Evolutionary conservation across 23 tunicate species (phyloP).

Genomic region (Trididemnum clinides): DNA sequence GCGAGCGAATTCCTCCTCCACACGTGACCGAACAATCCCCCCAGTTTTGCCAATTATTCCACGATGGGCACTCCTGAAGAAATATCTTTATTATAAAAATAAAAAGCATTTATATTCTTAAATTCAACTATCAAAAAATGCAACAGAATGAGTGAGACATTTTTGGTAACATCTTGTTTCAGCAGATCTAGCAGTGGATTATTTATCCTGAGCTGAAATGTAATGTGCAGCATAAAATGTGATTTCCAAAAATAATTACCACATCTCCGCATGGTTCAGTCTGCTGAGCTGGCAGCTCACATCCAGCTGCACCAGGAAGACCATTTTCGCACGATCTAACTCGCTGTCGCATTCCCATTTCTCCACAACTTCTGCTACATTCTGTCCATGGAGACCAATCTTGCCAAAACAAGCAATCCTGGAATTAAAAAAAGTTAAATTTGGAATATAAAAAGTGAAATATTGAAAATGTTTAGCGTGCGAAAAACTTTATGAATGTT

Average conservation of each 20-base stretch:
- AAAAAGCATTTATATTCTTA: too few species aligned
- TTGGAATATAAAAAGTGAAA: too few species aligned
- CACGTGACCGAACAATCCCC: constrained; percentile 42
- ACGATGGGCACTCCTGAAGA: constrained; percentile 28
- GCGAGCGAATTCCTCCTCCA: constrained; percentile 38
- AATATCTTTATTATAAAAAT: too few species aligned
- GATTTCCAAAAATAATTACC: constrained; percentile 26
- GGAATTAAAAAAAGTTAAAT: background rate
- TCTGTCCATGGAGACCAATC: constrained; percentile 67
- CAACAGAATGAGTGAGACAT: too few species aligned
- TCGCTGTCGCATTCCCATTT: constrained; percentile 8
- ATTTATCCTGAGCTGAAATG: too few species aligned
- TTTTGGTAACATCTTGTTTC: too few species aligned
- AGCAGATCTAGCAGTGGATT: too few species aligned
- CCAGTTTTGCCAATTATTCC: constrained; percentile 46
- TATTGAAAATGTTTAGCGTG: too few species aligned
- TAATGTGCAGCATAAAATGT: background rate
- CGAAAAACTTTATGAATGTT: too few species aligned
- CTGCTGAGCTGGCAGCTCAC: constrained; percentile 37
- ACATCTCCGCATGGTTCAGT: constrained; percentile 22
- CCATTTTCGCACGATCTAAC: constrained; percentile 58
- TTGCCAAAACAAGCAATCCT: constrained; percentile 57
- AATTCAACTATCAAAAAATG: too few species aligned
- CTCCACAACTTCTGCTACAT: constrained; percentile 69
- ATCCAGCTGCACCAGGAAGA: constrained; percentile 57